Base-by-base conservation (phyloP, 2,797 vertebrate genomes). In the Coranthus polyacanthus region DNA sequence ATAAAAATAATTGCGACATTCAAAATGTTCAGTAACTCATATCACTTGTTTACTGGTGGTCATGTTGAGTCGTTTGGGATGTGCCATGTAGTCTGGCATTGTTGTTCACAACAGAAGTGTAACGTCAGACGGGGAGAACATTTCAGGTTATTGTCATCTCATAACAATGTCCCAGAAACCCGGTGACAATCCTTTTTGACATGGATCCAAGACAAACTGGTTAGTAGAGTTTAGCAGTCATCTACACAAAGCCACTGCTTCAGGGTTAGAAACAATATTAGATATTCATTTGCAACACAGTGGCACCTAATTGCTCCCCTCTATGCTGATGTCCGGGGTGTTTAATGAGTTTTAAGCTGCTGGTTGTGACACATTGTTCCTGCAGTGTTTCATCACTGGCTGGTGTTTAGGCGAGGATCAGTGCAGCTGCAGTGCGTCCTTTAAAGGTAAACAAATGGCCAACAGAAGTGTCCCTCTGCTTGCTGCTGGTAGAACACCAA, bases 361-460 rank as follows among this genome's bases (percentile, higher is more conserved):
- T 51, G 9, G 36, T 62, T 60, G 51, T 1, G 43, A 9, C 13
- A 58, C 54, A 29, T 77, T 17, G 39, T 43, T 53, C 68, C 68
- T 22, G 71, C 50, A 39, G 75, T 60, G 62, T 67, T 41, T 65
- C 22, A 50, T 16, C 12, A 52, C 65, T 51, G 73, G 68, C 74
- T 58, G 49, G 29, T 54, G 55, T 68, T 75, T 12, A 57, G 69
- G 72, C 51, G 63, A 42, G 66, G 53, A 62, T 75, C 72, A n/a
- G 56, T 70, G 80, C 76, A 84, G 87, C 82, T 87, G 83, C 67
- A 66, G 37, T 75, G 78, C 76, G 47, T 53, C 53, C 77, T 69
- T 58, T 83, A 72, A 81, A 74, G 73, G 82, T 83, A 86, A 89
- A 91, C 87, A 88, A 89, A 87, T 69, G 63, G 71, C 70, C 64